Evolutionary conservation across 2,113 vertebrate species (phyloP).

Genomic region (Aleadryas rufinucha): DNA sequence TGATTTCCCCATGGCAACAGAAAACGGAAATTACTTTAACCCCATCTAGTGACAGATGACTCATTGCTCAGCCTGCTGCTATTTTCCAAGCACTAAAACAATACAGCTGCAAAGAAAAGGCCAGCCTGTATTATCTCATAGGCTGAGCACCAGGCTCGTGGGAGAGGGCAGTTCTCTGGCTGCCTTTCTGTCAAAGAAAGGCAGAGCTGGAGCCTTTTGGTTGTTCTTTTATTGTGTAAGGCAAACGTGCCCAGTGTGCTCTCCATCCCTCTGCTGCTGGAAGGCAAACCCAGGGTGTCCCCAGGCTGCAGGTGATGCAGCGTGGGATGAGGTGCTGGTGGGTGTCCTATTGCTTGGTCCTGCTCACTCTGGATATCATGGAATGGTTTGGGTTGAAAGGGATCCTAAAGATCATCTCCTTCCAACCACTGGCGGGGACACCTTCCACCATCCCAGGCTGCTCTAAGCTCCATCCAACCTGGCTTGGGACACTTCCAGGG

Average conservation of each 20-base stretch:
- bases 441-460: not conserved
- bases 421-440: not conserved
- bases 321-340: fast-evolving
- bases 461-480: not conserved
- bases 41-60: slow-evolving; percentile 61
- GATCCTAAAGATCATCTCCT: not conserved
- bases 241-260: fast-evolving
- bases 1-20: slow-evolving; percentile 53
- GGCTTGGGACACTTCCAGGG: not conserved
- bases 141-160: not conserved
- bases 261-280: fast-evolving
- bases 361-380: not conserved
- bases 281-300: fast-evolving
- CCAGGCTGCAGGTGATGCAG: not conserved
- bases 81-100: slow-evolving; percentile 32
- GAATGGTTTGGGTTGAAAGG: not conserved
- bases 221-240: not conserved
- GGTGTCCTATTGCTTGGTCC: not conserved
- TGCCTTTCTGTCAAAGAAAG: not conserved
- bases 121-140: not conserved
- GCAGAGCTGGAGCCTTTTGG: not conserved
- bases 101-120: slow-evolving; percentile 25
- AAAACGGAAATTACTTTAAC: slow-evolving; percentile 68
- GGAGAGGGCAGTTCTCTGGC: slow-evolving; percentile 5
- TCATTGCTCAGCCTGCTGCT: slow-evolving; percentile 42